Evolutionary conservation across 1,140 invertebrate genomes (phyloP), one percentile per base, ranked within the genome.

Genomic region (Lordiphosa clarofinis): DNA sequence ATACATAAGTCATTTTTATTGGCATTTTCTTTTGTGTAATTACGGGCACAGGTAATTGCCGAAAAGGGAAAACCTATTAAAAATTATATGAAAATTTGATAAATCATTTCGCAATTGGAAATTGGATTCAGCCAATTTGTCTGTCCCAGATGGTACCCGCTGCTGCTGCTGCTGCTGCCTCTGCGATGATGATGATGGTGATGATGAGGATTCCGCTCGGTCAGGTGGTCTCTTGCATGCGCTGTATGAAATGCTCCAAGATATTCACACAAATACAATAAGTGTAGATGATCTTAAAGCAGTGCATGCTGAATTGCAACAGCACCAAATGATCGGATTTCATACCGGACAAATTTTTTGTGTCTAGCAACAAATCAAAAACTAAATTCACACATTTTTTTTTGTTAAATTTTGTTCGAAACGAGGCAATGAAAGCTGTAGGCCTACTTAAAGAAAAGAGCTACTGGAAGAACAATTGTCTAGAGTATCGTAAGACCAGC

Each of bases 1-100:
- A 86, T 84, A 84, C 78, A 84, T 84, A 84, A 84, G 78, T 84
- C 78, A 84, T 84, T 84, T 84, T 84, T 84, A 84, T 84, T 84
- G 78, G 78, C 78, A 84, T 84, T 84, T 84, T 84, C 78, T 84
- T 84, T 84, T 84, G 78, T 84, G 79, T 84, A 84, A 84, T 84
- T 84, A 84, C 73, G 54, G 63, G 56, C 53, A 21, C 79, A 84
- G 78, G 78, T 84, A 84, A 84, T 84, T 49, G 36, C 36, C 36
- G 6, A 46, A 46, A 64, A 46, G 49, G 43, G 62, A 56, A 67
- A 58, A 19, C 55, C 62, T 50, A 67, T 67, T 67, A 59, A 67
- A 67, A 67, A 67, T 67, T 52, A 49, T 68, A 49, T 19, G 64
- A 33, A 38, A 60, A 68, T 60, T 67, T 47, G 36, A 48, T 54